Conservation (phyloP, 2,797 vertebrate species). For the Adelosebastes latens region DNA sequence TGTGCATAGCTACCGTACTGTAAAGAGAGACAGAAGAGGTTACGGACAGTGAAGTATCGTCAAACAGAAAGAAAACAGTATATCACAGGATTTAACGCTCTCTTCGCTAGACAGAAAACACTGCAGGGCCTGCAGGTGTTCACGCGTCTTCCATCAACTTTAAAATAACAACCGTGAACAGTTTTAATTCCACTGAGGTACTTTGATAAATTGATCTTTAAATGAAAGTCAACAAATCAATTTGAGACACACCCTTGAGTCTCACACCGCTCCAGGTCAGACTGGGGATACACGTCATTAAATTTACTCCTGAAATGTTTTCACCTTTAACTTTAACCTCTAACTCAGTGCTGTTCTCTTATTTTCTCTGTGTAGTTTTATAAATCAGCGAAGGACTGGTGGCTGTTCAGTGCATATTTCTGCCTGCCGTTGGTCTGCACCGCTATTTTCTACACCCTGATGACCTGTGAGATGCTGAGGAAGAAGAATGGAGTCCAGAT, state of each 20-base stretch:
- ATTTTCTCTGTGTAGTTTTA: constrained; percentile 86
- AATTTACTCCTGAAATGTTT: constrained; percentile 25
- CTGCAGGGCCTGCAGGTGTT: background rate
- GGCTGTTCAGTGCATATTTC: constrained; percentile 97
- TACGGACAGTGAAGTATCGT: background rate
- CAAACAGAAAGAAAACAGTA: background rate
- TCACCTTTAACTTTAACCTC: constrained; percentile 10
- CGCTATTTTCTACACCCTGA: constrained; percentile 95
- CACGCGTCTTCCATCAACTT: background rate
- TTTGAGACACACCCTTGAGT: constrained; percentile 18
- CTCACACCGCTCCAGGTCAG: background rate
- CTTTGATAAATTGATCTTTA: constrained; percentile 32
- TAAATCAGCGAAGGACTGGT: constrained; percentile 94
- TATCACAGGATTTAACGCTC: background rate
- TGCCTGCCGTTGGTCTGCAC: constrained; percentile 94
- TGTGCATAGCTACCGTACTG: background rate
- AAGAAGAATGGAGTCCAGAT: constrained; percentile 84
- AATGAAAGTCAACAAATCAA: constrained; percentile 18
- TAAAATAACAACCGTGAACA: constrained; percentile 21
- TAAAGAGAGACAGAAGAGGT: background rate
- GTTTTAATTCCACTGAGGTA: constrained; percentile 2
- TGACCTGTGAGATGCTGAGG: constrained; percentile 92
- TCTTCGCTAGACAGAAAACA: constrained; percentile 10
- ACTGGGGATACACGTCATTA: background rate
- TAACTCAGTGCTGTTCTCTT: constrained; percentile 17